phyloP scores from a whole-genome alignment of 2,113 vertebrate species.

The Rynchops niger region DNA sequence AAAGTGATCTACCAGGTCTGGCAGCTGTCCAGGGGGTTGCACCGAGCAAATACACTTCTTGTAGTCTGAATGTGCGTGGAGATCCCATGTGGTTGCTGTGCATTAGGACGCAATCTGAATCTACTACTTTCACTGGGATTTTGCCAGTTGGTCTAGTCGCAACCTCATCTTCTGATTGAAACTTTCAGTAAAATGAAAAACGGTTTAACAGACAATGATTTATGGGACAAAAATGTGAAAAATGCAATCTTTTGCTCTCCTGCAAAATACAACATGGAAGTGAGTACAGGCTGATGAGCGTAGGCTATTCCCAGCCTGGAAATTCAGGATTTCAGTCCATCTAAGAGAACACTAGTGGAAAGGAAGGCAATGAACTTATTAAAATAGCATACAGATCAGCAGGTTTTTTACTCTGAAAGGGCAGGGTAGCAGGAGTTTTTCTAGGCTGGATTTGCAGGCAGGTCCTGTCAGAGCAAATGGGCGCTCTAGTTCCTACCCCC shows the following conservation, averaged over 20 bases:
- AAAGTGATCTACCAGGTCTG: conserved; percentile 30
- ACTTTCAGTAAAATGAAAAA: conserved; percentile 20
- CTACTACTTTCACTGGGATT: neutral
- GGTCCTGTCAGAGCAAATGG: neutral
- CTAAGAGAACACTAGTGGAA: neutral
- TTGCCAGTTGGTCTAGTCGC: neutral
- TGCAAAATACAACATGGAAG: neutral
- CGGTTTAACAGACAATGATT: neutral
- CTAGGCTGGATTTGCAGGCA: neutral
- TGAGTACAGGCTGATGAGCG: neutral
- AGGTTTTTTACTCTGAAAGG: neutral
- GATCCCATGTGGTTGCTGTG: neutral
- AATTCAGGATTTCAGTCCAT: neutral
- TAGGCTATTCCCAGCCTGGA: neutral
- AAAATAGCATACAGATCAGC: neutral
- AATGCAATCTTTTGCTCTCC: neutral
- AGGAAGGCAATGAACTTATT: neutral
- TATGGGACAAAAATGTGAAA: neutral
- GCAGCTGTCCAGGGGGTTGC: neutral
- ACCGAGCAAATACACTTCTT: neutral
- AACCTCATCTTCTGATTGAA: conserved; percentile 17
- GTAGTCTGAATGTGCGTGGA: neutral
- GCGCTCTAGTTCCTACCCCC: neutral
- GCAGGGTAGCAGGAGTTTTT: neutral
- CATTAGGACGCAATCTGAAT: neutral